Evolutionary conservation across 2,797 vertebrate genomes (phyloP).

Genomic region (Netta rufina): DNA sequence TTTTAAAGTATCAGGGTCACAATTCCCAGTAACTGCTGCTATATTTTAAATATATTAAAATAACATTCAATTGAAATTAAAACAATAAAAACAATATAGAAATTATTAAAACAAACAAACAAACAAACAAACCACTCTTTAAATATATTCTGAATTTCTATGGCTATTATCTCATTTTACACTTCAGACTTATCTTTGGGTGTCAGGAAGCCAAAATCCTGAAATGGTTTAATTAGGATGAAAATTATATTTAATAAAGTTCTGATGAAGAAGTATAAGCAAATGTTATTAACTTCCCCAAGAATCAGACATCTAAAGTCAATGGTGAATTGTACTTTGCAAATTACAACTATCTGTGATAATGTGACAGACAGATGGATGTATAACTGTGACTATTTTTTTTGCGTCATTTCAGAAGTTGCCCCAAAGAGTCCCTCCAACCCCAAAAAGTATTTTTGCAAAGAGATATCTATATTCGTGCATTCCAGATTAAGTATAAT

Average conservation of each 20-base stretch:
- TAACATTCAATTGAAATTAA: slow-evolving; percentile 31
- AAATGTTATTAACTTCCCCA: not conserved
- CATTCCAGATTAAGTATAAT: rapidly evolving
- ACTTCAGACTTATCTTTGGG: slow-evolving; percentile 45
- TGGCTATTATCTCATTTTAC: slow-evolving; percentile 36
- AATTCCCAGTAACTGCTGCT: not conserved
- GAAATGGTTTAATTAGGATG: slow-evolving; percentile 52
- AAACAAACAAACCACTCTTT: not conserved
- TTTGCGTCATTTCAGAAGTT: rapidly evolving
- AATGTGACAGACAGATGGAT: not conserved
- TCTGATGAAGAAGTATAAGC: not conserved
- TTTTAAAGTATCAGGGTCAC: not conserved
- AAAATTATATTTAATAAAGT: slow-evolving; percentile 62
- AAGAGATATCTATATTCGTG: not conserved
- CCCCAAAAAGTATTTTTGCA: not conserved
- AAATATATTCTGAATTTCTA: slow-evolving; percentile 1
- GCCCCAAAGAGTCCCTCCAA: not conserved
- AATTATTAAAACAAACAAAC: not conserved
- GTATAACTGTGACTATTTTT: not conserved
- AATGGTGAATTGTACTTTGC: not conserved
- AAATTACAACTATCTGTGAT: not conserved
- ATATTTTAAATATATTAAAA: not conserved
- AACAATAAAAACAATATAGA: slow-evolving; percentile 52
- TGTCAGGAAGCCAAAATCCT: slow-evolving; percentile 44
- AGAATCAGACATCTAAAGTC: not conserved